phyloP scores from a whole-genome alignment of 2,113 vertebrate genomes.

The Oryzias melastigma region DNA sequence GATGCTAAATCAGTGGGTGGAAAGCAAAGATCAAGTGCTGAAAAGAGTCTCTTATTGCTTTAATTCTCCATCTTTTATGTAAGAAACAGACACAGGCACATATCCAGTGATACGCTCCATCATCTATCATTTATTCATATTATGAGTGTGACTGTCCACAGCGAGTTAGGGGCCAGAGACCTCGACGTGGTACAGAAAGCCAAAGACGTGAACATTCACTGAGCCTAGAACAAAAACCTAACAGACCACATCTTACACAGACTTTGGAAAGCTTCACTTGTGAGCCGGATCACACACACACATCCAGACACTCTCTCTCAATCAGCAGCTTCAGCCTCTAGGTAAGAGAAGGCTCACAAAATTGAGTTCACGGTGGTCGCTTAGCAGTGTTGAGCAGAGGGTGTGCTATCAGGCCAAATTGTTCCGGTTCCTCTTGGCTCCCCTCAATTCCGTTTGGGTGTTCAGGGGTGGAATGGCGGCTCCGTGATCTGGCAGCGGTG shows the following conservation, averaged over 20 bases:
- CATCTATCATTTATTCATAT: conserved; percentile 64
- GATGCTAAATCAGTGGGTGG: conserved; percentile 62
- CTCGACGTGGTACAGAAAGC: conserved; percentile 53
- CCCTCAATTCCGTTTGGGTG: conserved; percentile 73
- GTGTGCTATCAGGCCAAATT: conserved; percentile 77
- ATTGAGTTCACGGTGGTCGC: conserved; percentile 77
- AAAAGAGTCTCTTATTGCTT: conserved; percentile 47
- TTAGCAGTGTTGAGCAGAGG: conserved; percentile 73
- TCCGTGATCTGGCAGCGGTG: conserved; percentile 60
- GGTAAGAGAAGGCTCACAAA: conserved; percentile 72
- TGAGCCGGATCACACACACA: conserved; percentile 32
- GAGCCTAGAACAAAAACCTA: conserved; percentile 31
- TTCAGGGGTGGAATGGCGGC: conserved; percentile 69
- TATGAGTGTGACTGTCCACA: conserved; percentile 66
- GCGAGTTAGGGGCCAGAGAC: conserved; percentile 66
- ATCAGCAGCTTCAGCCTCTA: conserved; percentile 53
- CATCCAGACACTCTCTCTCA: conserved; percentile 18
- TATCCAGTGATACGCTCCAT: conserved; percentile 33
- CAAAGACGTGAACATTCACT: conserved; percentile 42
- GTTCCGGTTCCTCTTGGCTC: conserved; percentile 76
- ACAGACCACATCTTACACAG: conserved; percentile 61
- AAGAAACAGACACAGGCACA: neutral
- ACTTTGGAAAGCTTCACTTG: conserved; percentile 64
- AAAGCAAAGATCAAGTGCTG: conserved; percentile 57
- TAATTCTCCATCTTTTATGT: conserved; percentile 26